Evolutionary conservation across 2,888 invertebrate species (phyloP).

Genomic region (Dicroscelio sp.): DNA sequence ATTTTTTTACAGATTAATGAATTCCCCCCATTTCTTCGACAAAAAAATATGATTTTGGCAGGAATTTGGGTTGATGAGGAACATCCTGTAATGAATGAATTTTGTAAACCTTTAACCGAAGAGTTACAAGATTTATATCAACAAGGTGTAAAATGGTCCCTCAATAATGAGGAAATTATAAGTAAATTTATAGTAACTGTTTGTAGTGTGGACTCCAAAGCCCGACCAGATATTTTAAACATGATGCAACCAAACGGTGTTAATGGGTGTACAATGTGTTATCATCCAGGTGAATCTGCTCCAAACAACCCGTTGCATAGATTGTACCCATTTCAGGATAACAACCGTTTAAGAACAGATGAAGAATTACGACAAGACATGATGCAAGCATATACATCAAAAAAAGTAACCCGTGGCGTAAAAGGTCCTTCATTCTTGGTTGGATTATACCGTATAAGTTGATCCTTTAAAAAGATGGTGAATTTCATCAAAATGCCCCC

Average conservation of each 20-base stretch:
- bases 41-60: conserved; percentile 61
- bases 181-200: conserved; percentile 16
- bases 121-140: conserved; percentile 10
- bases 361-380: conserved; percentile 14
- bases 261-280: conserved; percentile 20
- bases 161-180: neutral
- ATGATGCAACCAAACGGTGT: conserved; percentile 32
- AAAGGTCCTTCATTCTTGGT: conserved; percentile 33
- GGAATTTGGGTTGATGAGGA: conserved; percentile 64
- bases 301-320: conserved; percentile 13
- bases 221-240: conserved; percentile 14
- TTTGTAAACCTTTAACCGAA: conserved; percentile 13
- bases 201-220: conserved; percentile 30
- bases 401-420: neutral
- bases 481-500: conserved; percentile 55
- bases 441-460: too few species aligned
- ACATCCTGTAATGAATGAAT: conserved; percentile 58
- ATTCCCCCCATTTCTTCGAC: conserved; percentile 59
- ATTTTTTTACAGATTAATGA: conserved; percentile 60
- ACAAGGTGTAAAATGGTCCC: neutral
- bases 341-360: neutral
- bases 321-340: neutral
- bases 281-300: neutral
- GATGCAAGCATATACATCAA: neutral
- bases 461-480: conserved; percentile 50